Evolutionary conservation across 2,113 vertebrate genomes (phyloP), one percentile per base, ranked within the genome.

Genomic region (Limnothrissa miodon): DNA sequence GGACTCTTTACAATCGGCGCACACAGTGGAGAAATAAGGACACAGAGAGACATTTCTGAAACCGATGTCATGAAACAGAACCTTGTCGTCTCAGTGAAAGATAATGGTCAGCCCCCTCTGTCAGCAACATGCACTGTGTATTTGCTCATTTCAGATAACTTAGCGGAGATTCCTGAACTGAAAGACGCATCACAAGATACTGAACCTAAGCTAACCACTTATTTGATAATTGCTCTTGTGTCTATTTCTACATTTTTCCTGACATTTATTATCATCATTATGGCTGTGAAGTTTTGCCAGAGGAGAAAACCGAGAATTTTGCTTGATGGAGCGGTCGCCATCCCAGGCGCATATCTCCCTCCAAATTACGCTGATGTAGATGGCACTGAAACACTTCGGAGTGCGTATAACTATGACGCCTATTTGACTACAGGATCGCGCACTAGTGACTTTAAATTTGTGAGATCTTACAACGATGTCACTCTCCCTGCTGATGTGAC

Each of bases 61-160:
- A 42, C 83, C 66, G 94, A 95, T 81, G 85, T 78, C 10, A 84
- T 86, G 0, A 87, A 90, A 59, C 94, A 95, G 81, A 89, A 88
- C 0, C 45, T 95, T 42, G 82, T 93, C 39, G 89, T 92, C 0
- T 29, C 91, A 10, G 94, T 95, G 46, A 93, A 89, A n/a, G 92
- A 89, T 82, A 87, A 87, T 2, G 82, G 95, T n/a, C 89, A 87
- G 79, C 94, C 94, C 2, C 81, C 91, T 15, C 93, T 93, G 5
- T 96, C 94, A 0, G 90, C 92, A 78, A 95, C 93, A 6, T 92
- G 91, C 42, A 42, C 42, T 42, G 88, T 96, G 81, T 91, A 89
- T 83, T 87, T 96, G 81, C 88, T 96, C 44, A 89, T 95, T 81
- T 93, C 93, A 0, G 95, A 95, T 48, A 94, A 92, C 78, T 91